Evolutionary conservation across 2,888 invertebrate genomes (phyloP), one percentile per base, ranked within the genome.

Genomic region (Parnassius glacialis): DNA sequence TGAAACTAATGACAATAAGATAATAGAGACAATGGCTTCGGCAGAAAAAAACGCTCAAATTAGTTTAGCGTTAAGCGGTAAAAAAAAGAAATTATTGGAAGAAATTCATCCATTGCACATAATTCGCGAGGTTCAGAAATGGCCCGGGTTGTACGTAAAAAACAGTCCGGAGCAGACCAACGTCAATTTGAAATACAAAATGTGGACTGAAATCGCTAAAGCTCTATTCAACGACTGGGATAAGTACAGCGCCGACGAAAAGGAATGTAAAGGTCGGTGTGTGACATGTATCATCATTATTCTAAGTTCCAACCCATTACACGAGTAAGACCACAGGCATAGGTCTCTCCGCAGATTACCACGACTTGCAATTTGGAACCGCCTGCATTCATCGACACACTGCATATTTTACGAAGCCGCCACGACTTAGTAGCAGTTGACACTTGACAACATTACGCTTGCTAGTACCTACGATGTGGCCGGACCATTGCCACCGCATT

Each of bases 81-180:
- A 52, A 41, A 10, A 11, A 25, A 75, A 74, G 57, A 78, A 74
- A 62, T 69, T 80, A 53, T 67, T 80, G 54, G 75, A 79, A 60
- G 79, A 80, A 47, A 72, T 81, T 20, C 74, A 76, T 52, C 79
- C 80, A 1, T 60, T 81, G 55, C 67, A 69, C n/a, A 72, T 81
- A n/a, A 81, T 81, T 16, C 68, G 70, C 5, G 80, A 80, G 64
- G 79, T 81, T 42, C 68, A 81, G 65, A 76, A 76, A 62, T 75
- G 81, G 77, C 81, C 81, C 10, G 74, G 73, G 9, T 60, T 81
- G 54, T 81, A 79, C 64, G 62, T 63, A 43, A 71, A 67, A 52
- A 72, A 77, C 61, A 70, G 68, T 52, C 67, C 74, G 2, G 79
- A 81, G 57, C 65, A 70, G 48, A 66, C 68, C 25, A 75, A 73